Evolutionary conservation across 2,113 vertebrate species (phyloP), one percentile per base, ranked within the genome.

Genomic region (Aptenodytes patagonicus): DNA sequence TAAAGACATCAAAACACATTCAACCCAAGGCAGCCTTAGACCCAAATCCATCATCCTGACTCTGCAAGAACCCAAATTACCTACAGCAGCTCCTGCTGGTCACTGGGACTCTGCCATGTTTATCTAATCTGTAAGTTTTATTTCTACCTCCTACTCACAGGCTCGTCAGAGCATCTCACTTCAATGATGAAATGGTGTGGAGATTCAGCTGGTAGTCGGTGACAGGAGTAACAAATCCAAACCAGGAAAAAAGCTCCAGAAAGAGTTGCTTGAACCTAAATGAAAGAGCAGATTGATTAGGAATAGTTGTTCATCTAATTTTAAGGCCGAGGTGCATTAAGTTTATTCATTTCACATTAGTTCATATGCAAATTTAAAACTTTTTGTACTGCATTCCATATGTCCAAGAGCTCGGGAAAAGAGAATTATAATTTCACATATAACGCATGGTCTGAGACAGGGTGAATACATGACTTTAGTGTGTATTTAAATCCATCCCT

Each of bases 131-230:
- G 5, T 46, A 57, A 1, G 6, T 78, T 68, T 62, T 36, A 22
- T 89, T 93, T 72, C 7, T 54, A 2, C 78, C 7, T 89, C 29
- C 8, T 34, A 79, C 89, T 95, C 51, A 94, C 94, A 68, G 40
- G 25, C 1, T 87, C 8, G 17, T 54, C 0, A 0, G 9, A 68
- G 16, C 9, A 32, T 61, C 80, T 76, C 54, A 20, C 66, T 71
- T 91, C 66, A 17, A 0, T 4, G 10, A 28, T 6, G 24, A 83
- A 71, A 46, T 6, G 12, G 11, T 34, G 20, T 10, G 22, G 14
- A 80, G 60, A 32, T 47, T 77, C 46, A n/a, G 13, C 2, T 4
- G 6, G 32, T 26, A 10, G 6, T 2, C 13, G 7, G n/a, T 36
- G 32, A 38, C 4, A 44, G 17, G 17, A 20, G 6, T 49, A 60